Conservation (phyloP, 1,140 invertebrate species). For the Proctacanthus coquilletti region DNA sequence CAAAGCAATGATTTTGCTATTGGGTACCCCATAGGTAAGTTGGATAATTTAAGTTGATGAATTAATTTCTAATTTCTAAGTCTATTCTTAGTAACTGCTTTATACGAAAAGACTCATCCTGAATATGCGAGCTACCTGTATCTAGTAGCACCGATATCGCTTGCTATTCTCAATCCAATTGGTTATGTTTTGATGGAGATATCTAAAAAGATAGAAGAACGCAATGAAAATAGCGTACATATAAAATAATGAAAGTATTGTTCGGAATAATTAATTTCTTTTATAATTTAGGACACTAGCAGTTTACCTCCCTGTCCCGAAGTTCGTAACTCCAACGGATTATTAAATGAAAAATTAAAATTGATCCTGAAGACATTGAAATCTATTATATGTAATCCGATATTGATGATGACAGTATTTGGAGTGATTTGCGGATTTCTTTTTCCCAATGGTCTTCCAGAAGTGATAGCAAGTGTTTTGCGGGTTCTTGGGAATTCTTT, state of each 20-base stretch:
- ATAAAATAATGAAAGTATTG: background rate
- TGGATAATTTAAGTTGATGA: background rate
- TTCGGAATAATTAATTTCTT: background rate
- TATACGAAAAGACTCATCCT: conserved; percentile 64
- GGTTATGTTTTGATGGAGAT: conserved; percentile 85
- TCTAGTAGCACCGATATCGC: conserved; percentile 83
- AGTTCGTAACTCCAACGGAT: conserved; percentile 5
- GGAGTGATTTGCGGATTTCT: conserved; percentile 75
- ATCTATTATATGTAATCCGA: conserved; percentile 72
- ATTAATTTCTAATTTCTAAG: background rate
- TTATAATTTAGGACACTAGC: conserved; percentile 7
- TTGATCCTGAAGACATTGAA: conserved; percentile 35
- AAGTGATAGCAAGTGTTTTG: conserved; percentile 56
- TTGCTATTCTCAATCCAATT: conserved; percentile 85
- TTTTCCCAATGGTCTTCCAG: conserved; percentile 62
- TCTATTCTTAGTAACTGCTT: conserved; percentile 47
- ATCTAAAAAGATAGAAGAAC: conserved; percentile 41
- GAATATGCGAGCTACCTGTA: conserved; percentile 86
- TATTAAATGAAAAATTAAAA: conserved; percentile 24
- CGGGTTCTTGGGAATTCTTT: conserved; percentile 76
- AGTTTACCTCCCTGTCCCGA: conserved; percentile 20
- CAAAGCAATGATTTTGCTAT: conserved; percentile 98
- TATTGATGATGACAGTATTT: conserved; percentile 84
- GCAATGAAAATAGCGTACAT: conserved; percentile 16
- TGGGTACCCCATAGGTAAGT: conserved; percentile 85